A percentile compares a stretch with the other conserved stretches of the same genome.
Conservation (phyloP, 2,888 invertebrate species). For the Blastobasis lacticolella region DNA sequence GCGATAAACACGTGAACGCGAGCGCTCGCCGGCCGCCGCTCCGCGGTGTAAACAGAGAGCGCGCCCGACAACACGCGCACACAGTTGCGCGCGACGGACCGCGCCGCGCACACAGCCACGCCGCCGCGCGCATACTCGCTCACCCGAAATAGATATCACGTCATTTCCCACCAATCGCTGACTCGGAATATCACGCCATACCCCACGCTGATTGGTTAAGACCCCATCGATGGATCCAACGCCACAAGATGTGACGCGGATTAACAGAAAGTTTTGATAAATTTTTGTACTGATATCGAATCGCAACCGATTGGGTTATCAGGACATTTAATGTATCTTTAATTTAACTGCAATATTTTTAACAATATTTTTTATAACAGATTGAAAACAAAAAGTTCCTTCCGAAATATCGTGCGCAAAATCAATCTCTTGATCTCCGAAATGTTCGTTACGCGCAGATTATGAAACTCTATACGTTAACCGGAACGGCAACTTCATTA, state of each 20-base stretch:
- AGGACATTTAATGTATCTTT: conserved; percentile 29
- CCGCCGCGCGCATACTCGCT: conserved; percentile 57
- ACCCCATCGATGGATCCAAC: conserved; percentile 60
- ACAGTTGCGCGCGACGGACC: conserved; percentile 27
- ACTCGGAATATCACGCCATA: conserved; percentile 44
- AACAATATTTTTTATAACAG: not conserved
- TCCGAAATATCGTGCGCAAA: conserved; percentile 25
- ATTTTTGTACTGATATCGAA: conserved; percentile 55
- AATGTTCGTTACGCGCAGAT: too few relatives aligned
- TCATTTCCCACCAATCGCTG: conserved; percentile 52
- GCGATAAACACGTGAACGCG: conserved; percentile 72
- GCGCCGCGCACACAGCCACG: conserved; percentile 24
- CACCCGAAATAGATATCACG: conserved; percentile 63
- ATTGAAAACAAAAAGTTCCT: conserved; percentile 15
- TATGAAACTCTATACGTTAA: too few relatives aligned
- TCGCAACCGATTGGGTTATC: conserved; percentile 43
- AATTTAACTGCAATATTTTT: conserved; percentile 3
- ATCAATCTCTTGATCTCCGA: not conserved
- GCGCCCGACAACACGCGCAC: conserved; percentile 63
- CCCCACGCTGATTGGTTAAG: conserved; percentile 43
- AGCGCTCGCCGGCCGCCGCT: conserved; percentile 74
- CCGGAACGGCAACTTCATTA: too few relatives aligned
- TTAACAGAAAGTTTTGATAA: conserved; percentile 69
- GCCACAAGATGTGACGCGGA: conserved; percentile 59
- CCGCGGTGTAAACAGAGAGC: conserved; percentile 73